Percentiles rank a stretch among this genome's conserved stretches.
Conservation (phyloP, 2,888 invertebrate genomes). For the Strigamia maritima region DNA sequence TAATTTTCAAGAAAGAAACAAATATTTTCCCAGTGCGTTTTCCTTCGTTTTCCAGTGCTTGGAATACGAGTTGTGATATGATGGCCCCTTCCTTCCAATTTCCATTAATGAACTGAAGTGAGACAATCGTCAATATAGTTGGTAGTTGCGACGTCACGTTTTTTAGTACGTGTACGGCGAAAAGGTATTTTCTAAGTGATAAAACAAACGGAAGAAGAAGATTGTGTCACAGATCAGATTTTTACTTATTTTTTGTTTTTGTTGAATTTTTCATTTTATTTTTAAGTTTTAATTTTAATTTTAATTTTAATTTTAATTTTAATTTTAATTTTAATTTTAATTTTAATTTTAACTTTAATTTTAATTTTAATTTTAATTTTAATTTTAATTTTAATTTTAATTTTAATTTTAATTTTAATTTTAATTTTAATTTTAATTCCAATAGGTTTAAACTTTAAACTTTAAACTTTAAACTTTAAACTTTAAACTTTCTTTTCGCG, state of each 20-base stretch:
- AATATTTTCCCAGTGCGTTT: not conserved
- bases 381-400: too few relatives aligned
- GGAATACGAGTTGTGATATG: slow-evolving; percentile 12
- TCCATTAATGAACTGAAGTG: not conserved
- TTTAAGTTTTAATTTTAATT: too few relatives aligned
- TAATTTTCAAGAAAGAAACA: not conserved
- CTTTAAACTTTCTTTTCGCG: too few relatives aligned
- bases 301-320: too few relatives aligned
- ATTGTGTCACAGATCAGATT: not conserved
- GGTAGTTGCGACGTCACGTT: not conserved
- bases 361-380: too few relatives aligned
- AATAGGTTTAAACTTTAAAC: not conserved
- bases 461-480: too few relatives aligned
- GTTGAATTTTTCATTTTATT: not conserved
- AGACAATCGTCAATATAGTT: not conserved
- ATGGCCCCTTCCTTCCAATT: not conserved
- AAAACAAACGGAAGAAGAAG: not conserved
- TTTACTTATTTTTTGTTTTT: not conserved
- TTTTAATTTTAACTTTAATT: too few relatives aligned
- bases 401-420: too few relatives aligned
- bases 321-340: too few relatives aligned
- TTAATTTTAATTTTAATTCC: too few relatives aligned
- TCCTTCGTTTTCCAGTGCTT: not conserved
- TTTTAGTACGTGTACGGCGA: too few relatives aligned
- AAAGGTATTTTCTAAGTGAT: not conserved